These are phyloP conservation scores for Ochropacha duplaris DNA, from an alignment of 2,888 invertebrate genomes.

Conservation along the genomic window DNA sequence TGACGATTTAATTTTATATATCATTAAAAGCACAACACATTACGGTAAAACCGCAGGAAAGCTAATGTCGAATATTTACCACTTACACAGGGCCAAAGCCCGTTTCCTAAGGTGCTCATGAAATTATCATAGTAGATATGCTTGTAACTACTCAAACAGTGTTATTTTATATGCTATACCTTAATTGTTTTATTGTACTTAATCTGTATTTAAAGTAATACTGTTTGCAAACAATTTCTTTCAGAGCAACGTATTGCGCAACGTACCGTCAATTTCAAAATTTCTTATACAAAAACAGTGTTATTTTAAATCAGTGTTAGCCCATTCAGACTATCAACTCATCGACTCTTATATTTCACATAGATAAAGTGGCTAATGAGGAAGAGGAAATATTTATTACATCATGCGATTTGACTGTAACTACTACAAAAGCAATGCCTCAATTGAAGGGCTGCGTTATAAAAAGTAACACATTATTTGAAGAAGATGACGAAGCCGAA, in stretches of 20 bases:
- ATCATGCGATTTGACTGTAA: slow-evolving; percentile 58
- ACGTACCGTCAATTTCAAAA: slow-evolving; percentile 47
- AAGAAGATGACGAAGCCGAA: slow-evolving; percentile 31
- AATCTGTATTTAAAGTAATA: slow-evolving; percentile 52
- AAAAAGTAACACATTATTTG: slow-evolving; percentile 38
- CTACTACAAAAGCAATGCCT: slow-evolving; percentile 33
- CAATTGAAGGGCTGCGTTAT: slow-evolving; percentile 57
- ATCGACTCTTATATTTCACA: slow-evolving; percentile 14
- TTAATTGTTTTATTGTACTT: slow-evolving; percentile 7
- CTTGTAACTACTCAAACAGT: slow-evolving; percentile 44
- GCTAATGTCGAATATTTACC: too few species aligned
- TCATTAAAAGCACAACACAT: too few species aligned
- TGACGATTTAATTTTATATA: too few species aligned
- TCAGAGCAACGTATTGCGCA: slow-evolving; percentile 43
- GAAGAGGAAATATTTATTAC: slow-evolving; percentile 60
- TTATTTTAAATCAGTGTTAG: slow-evolving; percentile 47
- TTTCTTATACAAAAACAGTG: slow-evolving; percentile 45
- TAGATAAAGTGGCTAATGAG: slow-evolving; percentile 47
- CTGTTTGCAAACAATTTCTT: slow-evolving; percentile 48
- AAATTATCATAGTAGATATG: not conserved
- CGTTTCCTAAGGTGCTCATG: too few species aligned
- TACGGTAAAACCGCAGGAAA: too few species aligned
- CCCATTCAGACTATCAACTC: slow-evolving; percentile 6
- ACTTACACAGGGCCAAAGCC: not conserved
- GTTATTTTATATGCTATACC: slow-evolving; percentile 37